Conservation (phyloP, 2,888 invertebrate species). For the Melanostoma scalare region DNA sequence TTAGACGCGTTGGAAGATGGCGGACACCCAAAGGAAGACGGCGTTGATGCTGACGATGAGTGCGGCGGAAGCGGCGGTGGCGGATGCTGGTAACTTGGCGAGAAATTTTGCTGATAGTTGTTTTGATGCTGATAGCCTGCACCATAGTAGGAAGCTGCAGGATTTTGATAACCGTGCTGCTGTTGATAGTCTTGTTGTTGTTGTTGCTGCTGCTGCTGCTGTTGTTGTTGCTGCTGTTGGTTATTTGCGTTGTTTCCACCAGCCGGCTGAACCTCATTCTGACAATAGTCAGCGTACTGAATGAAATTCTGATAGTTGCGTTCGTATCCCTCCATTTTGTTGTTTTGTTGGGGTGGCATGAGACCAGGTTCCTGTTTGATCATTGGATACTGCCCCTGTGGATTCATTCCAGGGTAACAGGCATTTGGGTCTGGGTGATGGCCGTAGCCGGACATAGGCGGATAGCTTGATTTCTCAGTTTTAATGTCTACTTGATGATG, state of each 20-base stretch:
- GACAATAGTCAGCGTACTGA: slow-evolving; percentile 82
- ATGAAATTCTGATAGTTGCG: slow-evolving; percentile 82
- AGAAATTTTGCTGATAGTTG: slow-evolving; percentile 81
- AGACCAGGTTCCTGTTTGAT: slow-evolving; percentile 81
- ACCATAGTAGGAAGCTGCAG: slow-evolving; percentile 79
- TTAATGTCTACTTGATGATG: slow-evolving; percentile 70
- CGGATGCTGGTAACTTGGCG: slow-evolving; percentile 79
- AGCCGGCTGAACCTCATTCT: slow-evolving; percentile 80
- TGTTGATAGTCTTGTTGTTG: slow-evolving; percentile 78
- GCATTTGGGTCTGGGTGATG: slow-evolving; percentile 75
- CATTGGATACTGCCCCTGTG: slow-evolving; percentile 78
- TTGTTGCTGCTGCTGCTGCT: slow-evolving; percentile 74
- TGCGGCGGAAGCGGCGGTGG: slow-evolving; percentile 74
- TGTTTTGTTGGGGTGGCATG: slow-evolving; percentile 78
- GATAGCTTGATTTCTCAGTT: slow-evolving; percentile 69
- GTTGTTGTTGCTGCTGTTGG: slow-evolving; percentile 58
- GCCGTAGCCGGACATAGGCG: slow-evolving; percentile 63
- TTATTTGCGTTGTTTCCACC: slow-evolving; percentile 74
- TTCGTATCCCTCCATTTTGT: slow-evolving; percentile 82
- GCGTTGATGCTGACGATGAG: slow-evolving; percentile 66
- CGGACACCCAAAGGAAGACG: slow-evolving; percentile 74
- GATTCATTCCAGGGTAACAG: slow-evolving; percentile 76
- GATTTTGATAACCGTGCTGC: slow-evolving; percentile 77
- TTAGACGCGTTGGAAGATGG: slow-evolving; percentile 73
- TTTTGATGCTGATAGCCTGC: slow-evolving; percentile 79